A percentile compares a stretch with the other conserved stretches of the same genome.
Evolutionary conservation across 2,113 vertebrate genomes (phyloP).

Genomic region (Neodontobutis hainanensis): DNA sequence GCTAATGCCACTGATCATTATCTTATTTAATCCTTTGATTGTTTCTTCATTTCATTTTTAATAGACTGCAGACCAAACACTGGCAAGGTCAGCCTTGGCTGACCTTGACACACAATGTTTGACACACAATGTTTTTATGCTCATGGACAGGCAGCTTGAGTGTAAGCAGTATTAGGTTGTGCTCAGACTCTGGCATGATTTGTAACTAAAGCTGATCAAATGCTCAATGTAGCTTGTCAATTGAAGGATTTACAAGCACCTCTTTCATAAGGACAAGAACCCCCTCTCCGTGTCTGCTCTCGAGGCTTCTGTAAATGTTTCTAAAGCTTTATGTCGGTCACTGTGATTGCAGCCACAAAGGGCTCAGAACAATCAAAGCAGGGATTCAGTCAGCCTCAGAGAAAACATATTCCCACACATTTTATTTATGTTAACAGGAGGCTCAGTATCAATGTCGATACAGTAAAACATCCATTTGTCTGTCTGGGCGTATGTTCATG

Average conservation of each 20-base stretch:
- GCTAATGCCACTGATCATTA: no score
- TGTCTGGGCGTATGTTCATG: conserved; percentile 20
- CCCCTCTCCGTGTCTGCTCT: conserved; percentile 31
- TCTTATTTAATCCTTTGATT: no score
- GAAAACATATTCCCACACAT: conserved; percentile 19
- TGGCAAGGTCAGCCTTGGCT: no score
- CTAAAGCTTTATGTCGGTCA: conserved; percentile 16
- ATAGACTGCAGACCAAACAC: no score
- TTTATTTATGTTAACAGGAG: conserved; percentile 41
- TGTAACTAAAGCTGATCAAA: conserved; percentile 20
- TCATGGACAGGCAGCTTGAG: no score
- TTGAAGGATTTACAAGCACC: conserved; percentile 19
- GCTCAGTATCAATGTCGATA: conserved; percentile 21
- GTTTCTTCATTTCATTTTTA: no score
- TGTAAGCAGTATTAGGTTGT: no score
- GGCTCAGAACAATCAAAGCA: conserved; percentile 41
- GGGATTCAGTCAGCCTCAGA: conserved; percentile 22
- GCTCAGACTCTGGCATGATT: not conserved
- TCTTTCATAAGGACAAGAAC: conserved; percentile 14
- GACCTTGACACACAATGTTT: no score
- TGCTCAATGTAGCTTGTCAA: conserved; percentile 6
- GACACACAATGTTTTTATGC: no score
- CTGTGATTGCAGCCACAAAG: conserved; percentile 40
- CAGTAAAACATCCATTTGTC: conserved; percentile 30
- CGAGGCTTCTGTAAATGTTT: conserved; percentile 20